Conservation (phyloP, 2,113 vertebrate species). For the Orientallactaga bullata region DNA sequence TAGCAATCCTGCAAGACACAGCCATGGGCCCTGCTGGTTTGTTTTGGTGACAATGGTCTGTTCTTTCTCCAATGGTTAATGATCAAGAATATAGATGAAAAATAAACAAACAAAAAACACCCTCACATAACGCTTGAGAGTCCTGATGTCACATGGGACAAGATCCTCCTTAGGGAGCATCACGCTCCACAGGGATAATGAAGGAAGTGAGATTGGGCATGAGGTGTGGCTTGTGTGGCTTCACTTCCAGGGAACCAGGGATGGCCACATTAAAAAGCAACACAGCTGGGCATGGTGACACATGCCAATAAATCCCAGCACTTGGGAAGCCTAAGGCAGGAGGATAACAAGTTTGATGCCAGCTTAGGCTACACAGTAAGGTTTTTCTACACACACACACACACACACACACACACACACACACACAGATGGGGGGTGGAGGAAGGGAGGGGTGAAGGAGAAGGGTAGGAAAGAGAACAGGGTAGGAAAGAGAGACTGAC, state of each 20-base stretch:
- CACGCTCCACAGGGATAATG: not conserved
- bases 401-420: too few relatives aligned
- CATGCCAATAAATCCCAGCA: too few relatives aligned
- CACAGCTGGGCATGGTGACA: too few relatives aligned
- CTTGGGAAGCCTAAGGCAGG: too few relatives aligned
- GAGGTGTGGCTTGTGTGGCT: rapidly evolving
- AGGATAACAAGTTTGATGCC: too few relatives aligned
- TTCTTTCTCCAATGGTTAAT: not conserved
- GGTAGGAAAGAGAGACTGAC: too few relatives aligned
- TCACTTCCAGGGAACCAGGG: not conserved
- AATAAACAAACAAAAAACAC: not conserved
- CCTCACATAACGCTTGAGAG: not conserved
- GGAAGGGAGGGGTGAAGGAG: too few relatives aligned
- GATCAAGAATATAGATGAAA: not conserved
- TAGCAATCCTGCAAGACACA: not conserved
- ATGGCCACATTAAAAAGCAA: not conserved
- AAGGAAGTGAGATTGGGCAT: not conserved
- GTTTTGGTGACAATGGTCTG: not conserved
- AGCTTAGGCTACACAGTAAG: too few relatives aligned
- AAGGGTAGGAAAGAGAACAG: too few relatives aligned
- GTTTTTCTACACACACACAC: too few relatives aligned
- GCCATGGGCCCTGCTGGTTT: not conserved
- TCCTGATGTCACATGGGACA: not conserved
- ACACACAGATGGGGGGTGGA: too few relatives aligned
- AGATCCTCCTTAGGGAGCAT: not conserved